A percentile compares a stretch with the other conserved stretches of the same genome.
phyloP scores from a whole-genome alignment of 2,797 vertebrate genomes.

The Lemur catta region DNA sequence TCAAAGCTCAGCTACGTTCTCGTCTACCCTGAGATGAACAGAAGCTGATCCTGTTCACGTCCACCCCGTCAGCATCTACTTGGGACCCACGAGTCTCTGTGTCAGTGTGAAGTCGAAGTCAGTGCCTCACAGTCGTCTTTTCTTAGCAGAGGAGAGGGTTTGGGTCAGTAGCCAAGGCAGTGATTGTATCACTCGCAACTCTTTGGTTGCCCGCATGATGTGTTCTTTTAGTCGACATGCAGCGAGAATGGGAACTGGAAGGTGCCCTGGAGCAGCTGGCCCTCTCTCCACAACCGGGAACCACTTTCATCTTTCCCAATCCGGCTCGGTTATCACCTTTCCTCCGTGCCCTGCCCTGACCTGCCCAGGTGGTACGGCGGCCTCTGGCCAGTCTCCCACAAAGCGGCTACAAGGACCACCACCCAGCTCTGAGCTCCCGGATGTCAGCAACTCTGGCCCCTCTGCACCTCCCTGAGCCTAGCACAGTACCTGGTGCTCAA shows the following conservation, averaged over 20 bases:
- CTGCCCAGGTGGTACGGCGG: not conserved
- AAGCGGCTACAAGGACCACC: too few relatives aligned
- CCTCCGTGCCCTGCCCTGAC: not conserved
- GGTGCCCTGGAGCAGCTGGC: not conserved
- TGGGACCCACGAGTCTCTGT: not conserved
- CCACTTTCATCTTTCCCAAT: not conserved
- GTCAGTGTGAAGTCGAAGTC: not conserved
- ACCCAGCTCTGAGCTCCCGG: not conserved
- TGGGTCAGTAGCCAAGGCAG: not conserved
- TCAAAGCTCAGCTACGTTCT: not conserved
- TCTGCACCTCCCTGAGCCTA: not conserved
- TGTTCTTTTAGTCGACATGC: not conserved
- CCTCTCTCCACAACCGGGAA: not conserved
- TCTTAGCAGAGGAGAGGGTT: not conserved
- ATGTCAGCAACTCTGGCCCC: not conserved
- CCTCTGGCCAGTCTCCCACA: not conserved
- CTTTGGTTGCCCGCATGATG: not conserved
- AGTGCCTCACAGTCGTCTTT: not conserved
- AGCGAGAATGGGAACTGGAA: not conserved
- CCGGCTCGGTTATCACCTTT: not conserved
- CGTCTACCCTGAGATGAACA: not conserved
- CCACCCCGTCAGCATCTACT: not conserved
- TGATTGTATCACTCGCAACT: not conserved
- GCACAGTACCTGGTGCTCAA: conserved; percentile 20
- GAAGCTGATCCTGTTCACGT: not conserved